phyloP scores from a whole-genome alignment of 1,140 invertebrate species.

The Anthonomus grandis region DNA sequence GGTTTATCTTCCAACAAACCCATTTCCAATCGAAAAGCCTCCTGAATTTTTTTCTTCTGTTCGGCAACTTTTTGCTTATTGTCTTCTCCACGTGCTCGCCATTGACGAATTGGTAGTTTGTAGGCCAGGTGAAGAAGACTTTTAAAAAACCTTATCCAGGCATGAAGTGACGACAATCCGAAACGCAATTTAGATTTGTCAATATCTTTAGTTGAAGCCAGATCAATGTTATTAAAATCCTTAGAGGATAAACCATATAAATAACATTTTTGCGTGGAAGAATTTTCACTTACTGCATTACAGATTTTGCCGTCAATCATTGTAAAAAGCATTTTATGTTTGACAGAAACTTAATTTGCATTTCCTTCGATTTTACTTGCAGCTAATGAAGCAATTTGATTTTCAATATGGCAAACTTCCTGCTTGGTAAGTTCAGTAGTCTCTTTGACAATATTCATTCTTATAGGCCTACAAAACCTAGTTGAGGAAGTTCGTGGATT shows the following conservation, averaged over 20 bases:
- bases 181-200: neutral
- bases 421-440: neutral
- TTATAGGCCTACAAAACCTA: constrained; percentile 21
- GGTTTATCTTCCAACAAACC: neutral
- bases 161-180: constrained; percentile 17
- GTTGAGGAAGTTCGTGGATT: constrained; percentile 17
- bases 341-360: neutral
- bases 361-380: neutral
- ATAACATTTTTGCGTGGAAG: neutral
- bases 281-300: constrained; percentile 4
- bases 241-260: constrained; percentile 6
- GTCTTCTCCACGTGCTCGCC: neutral
- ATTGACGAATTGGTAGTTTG: constrained; percentile 2
- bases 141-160: constrained; percentile 24
- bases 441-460: constrained; percentile 20
- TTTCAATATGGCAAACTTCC: constrained; percentile 5
- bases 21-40: neutral
- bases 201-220: neutral
- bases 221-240: constrained; percentile 13
- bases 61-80: neutral
- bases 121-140: constrained; percentile 21
- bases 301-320: constrained; percentile 17
- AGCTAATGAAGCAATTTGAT: no score
- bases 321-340: constrained; percentile 9
- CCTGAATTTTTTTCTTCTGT: constrained; percentile 20